These are phyloP conservation scores for Falco naumanni DNA, from an alignment of 2,797 vertebrate genomes.

Conservation along the genomic window DNA sequence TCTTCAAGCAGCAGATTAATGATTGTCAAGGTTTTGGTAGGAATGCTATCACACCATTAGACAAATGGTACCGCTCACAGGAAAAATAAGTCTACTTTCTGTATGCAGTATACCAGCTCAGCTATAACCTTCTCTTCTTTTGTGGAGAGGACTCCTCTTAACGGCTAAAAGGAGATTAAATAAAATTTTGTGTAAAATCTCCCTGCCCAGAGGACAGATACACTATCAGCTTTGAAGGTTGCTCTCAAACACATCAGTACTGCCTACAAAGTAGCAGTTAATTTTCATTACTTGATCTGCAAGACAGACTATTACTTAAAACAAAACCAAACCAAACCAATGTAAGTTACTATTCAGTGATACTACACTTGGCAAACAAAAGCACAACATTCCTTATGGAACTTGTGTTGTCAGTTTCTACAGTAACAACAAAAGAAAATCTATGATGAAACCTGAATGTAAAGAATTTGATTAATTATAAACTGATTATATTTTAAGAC, in stretches of 20 bases:
- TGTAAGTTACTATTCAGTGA: not conserved
- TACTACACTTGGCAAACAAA: not conserved
- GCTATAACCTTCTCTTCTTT: not conserved
- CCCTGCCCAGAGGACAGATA: not conserved
- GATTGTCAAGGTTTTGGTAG: not conserved
- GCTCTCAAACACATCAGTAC: not conserved
- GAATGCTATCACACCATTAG: not conserved
- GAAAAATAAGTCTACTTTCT: not conserved
- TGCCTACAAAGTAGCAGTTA: not conserved
- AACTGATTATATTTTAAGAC: not conserved
- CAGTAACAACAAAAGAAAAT: not conserved
- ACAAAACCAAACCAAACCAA: not conserved
- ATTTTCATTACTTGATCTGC: not conserved
- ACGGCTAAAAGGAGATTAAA: not conserved
- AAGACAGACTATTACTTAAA: not conserved
- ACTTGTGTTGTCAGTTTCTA: not conserved
- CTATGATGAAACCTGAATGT: not conserved
- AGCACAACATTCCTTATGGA: not conserved
- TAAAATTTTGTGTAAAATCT: not conserved
- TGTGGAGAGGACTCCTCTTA: not conserved
- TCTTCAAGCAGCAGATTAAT: not conserved
- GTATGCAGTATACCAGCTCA: not conserved
- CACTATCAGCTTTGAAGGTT: not conserved
- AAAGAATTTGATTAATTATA: constrained; percentile 51
- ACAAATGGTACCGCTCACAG: not conserved